Base-by-base conservation (phyloP, 2,113 vertebrate species). In the Oreotrochilus melanogaster region DNA sequence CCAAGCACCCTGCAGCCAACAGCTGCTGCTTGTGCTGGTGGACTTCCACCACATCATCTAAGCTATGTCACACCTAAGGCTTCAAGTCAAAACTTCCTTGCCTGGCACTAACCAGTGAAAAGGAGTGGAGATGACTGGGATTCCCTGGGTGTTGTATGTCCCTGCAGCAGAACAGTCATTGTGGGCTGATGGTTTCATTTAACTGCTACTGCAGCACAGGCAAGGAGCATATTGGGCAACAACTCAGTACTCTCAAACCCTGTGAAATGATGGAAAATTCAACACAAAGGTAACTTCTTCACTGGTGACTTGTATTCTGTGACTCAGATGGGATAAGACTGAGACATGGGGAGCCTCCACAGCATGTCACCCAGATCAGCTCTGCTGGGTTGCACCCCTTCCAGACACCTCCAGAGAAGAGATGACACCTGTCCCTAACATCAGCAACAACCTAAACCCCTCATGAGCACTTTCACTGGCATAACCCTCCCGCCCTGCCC, bases 311-410 rank as follows among this genome's bases (percentile, higher is more conserved):
- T 60, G 28, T 23, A 51, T 91, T 75, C 64, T 71, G 51, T 33
- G 66, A 60, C 64, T 75, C 61, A 47, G 61, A n/a, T 9, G 48
- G 65, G 73, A 33, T 30, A 50, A 56, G 48, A 25, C 15, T 0
- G 2, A 62, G 62, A 27, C n/a, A 71, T 0, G 1, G 5, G 37
- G 24, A 85, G 66, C 9, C 17, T 33, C 50, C 62, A 66, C 1
- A 3, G 17, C 9, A 1, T 0, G 0, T 8, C 11, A 5, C 18
- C 30, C 0, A 2, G 48, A 7, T 51, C 58, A 89, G 54, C 19
- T 80, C 50, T 85, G 62, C 37, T 60, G 83, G 65, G 31, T 0
- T 60, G 43, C 31, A 76, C 14, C 14, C 48, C 23, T 11, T 22
- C 56, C 43, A 42, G 42, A 42, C 25, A 45, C 35, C 54, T 67